phyloP scores from a whole-genome alignment of 2,888 invertebrate species.

The Alsophila aescularia region DNA sequence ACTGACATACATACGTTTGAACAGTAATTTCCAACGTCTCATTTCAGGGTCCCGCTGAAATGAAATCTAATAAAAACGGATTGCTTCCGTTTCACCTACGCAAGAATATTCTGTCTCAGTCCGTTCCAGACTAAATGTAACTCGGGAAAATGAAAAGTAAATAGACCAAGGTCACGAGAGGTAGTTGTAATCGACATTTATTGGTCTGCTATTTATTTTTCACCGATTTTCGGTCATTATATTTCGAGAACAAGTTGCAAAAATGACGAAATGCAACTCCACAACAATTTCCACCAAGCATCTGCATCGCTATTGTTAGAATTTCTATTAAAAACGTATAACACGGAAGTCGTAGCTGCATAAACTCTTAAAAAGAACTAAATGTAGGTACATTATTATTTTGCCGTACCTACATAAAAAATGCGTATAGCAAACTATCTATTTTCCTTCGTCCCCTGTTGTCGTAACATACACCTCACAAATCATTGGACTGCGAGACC shows the following conservation, averaged over 20 bases:
- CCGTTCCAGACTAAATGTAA: not conserved
- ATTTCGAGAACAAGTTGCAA: too few relatives aligned
- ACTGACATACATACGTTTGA: conserved; percentile 1
- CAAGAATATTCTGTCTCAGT: conserved; percentile 15
- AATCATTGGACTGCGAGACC: conserved; percentile 41
- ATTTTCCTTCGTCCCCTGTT: conserved; percentile 32
- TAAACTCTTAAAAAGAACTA: too few relatives aligned
- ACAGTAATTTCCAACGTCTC: not conserved
- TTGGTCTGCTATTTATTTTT: too few relatives aligned
- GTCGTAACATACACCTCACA: conserved; percentile 42
- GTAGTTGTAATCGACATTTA: too few relatives aligned
- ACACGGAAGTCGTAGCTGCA: too few relatives aligned
- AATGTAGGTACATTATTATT: not conserved
- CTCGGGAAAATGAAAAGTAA: too few relatives aligned
- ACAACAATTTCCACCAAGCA: too few relatives aligned
- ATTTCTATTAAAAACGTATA: too few relatives aligned
- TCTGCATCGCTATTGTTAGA: too few relatives aligned
- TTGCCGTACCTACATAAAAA: conserved; percentile 14
- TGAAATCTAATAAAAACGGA: conserved; percentile 25
- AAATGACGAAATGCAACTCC: too few relatives aligned
- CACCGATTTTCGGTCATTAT: too few relatives aligned
- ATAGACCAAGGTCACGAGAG: too few relatives aligned
- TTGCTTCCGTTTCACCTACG: conserved; percentile 18
- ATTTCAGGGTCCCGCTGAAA: conserved; percentile 2
- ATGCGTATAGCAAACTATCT: conserved; percentile 16